Evolutionary conservation across 2,113 vertebrate genomes (phyloP).

Genomic region (Hypanus sabinus): DNA sequence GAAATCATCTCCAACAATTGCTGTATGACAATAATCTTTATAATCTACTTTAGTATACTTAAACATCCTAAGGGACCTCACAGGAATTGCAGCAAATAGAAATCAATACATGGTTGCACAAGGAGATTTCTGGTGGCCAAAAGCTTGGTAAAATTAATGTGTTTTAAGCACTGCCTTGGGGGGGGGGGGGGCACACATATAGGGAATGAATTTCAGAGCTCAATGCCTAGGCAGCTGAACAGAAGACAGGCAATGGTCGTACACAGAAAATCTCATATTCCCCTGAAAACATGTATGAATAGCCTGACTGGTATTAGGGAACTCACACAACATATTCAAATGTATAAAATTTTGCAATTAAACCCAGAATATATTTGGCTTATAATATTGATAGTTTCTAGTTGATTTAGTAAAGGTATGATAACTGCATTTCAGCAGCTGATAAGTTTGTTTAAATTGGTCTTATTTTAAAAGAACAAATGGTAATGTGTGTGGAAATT

Average conservation of each 20-base stretch:
- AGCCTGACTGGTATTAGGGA: no score
- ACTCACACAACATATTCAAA: neutral
- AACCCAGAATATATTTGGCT: neutral
- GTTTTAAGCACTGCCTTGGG: no score
- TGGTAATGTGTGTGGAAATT: neutral
- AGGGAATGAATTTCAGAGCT: neutral
- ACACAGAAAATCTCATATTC: no score
- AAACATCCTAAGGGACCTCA: neutral
- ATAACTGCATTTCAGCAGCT: neutral
- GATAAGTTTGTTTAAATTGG: neutral
- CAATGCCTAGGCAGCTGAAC: neutral
- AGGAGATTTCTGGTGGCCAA: neutral
- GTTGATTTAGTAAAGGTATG: neutral
- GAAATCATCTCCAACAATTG: neutral
- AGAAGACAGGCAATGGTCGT: no score
- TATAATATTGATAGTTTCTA: neutral
- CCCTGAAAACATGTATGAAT: no score
- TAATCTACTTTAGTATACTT: neutral
- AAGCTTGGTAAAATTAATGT: no score
- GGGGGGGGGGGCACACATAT: no score
- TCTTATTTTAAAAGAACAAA: neutral
- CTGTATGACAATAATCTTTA: neutral
- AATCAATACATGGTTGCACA: neutral
- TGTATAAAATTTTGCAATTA: neutral
- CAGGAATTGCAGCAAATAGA: neutral